phyloP scores from a whole-genome alignment of 1,140 invertebrate genomes.

The Pogonomyrmex barbatus region DNA sequence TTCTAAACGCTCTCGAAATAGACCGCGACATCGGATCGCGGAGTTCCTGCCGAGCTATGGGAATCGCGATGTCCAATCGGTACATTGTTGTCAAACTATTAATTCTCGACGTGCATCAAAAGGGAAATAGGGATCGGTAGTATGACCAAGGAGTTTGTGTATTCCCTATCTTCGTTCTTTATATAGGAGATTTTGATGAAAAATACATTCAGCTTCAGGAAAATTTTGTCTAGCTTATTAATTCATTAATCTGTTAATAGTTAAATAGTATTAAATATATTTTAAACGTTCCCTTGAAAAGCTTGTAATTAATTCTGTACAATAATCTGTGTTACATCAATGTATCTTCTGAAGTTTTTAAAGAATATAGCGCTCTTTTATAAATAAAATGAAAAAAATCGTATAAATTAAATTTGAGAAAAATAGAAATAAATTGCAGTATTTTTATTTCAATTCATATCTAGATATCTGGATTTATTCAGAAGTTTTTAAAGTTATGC shows the following conservation, averaged over 20 bases:
- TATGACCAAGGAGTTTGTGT: neutral
- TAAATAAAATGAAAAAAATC: neutral
- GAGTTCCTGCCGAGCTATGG: slow-evolving; percentile 45
- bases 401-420: neutral
- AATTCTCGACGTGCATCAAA: neutral
- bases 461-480: neutral
- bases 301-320: neutral
- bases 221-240: neutral
- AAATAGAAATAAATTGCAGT: neutral
- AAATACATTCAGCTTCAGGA: neutral
- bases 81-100: slow-evolving; percentile 12
- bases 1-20: slow-evolving; percentile 54
- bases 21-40: slow-evolving; percentile 56
- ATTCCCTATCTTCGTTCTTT: neutral
- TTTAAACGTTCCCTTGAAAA: neutral
- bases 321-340: neutral
- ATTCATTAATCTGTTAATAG: neutral
- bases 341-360: neutral
- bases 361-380: neutral
- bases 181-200: neutral
- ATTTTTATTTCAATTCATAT: neutral
- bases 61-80: slow-evolving; percentile 37
- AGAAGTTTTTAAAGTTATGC: neutral
- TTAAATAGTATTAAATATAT: neutral
- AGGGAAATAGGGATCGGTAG: neutral